Conservation (phyloP, 2,113 vertebrate species). For the Gymnobelideus leadbeateri region DNA sequence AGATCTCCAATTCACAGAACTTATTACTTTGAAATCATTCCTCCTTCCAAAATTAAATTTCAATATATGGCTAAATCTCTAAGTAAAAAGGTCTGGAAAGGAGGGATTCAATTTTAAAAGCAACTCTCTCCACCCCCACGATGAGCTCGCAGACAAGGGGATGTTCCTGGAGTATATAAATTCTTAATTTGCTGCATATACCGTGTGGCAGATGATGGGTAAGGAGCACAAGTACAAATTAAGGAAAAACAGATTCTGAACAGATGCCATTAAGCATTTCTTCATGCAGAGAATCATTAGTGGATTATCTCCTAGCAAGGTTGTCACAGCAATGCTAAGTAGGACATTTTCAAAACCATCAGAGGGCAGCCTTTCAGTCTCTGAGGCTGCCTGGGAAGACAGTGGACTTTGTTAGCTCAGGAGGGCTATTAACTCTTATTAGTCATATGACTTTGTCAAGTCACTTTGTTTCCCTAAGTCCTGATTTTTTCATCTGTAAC, state of each 20-base stretch:
- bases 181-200: slow-evolving; percentile 76
- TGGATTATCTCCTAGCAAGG: slow-evolving; percentile 46
- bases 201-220: slow-evolving; percentile 70
- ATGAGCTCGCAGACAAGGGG: slow-evolving; percentile 39
- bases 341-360: slow-evolving; percentile 16
- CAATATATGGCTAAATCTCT: slow-evolving; percentile 74
- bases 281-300: slow-evolving; percentile 20
- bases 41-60: slow-evolving; percentile 68
- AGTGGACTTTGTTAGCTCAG: neutral
- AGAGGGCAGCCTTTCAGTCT: neutral
- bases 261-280: slow-evolving; percentile 50
- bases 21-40: slow-evolving; percentile 76
- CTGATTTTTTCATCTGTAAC: neutral
- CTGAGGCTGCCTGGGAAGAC: neutral
- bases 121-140: slow-evolving; percentile 32
- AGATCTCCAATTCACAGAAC: slow-evolving; percentile 76
- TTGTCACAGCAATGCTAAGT: slow-evolving; percentile 45
- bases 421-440: neutral
- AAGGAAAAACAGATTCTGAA: slow-evolving; percentile 59
- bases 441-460: neutral
- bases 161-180: slow-evolving; percentile 67
- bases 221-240: slow-evolving; percentile 68
- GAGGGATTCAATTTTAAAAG: slow-evolving; percentile 56
- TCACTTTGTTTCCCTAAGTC: neutral
- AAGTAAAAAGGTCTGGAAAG: slow-evolving; percentile 61